Evolutionary conservation across 2,888 invertebrate genomes (phyloP), one percentile per base, ranked within the genome.

Genomic region (Diaperis boleti): DNA sequence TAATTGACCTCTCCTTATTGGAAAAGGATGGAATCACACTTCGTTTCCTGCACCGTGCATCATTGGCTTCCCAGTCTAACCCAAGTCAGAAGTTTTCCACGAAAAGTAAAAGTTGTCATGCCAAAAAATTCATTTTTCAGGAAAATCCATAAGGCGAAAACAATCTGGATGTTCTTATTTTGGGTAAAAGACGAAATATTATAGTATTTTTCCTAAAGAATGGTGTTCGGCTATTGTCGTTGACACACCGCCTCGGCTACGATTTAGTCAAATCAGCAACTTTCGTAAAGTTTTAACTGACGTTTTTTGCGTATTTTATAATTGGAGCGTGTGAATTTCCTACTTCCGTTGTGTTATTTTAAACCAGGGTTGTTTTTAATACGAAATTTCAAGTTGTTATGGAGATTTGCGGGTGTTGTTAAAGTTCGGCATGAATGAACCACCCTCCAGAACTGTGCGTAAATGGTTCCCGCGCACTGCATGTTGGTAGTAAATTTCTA

Each of bases 391-490:
- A 20, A 11, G 55, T 47, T 37, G 50, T 54, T 54, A 18, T 17
- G 26, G 18, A 13, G 31, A 41, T 26, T 55, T 41, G 35, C 11
- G 33, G 8, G 41, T 11, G 31, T 39, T 54, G 41, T 3, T 37
- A 44, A 52, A 62, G 68, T 72, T 69, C 62, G 67, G 71, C 69
- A 78, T 78, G 78, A 78, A 79, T 78, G 78, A 76, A 78, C 74
- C 73, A 74, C 75, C 73, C 74, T 75, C 73, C 72, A 66, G 68
- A 70, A 70, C 71, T 74, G 75, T 82, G 86, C 86, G 86, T 86
- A 85, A 83, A 85, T 83, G 85, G 85, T 87, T 87, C 87, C 87
- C 88, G 88, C 88, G 88, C 87, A 87, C 85, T 85, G 85, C 87
- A 86, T 84, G 84, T 84, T 84, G 85, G 85, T 85, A 86, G 85